These are phyloP conservation scores for Episyrphus balteatus DNA, from an alignment of 1,140 invertebrate genomes.

Conservation along the genomic window DNA sequence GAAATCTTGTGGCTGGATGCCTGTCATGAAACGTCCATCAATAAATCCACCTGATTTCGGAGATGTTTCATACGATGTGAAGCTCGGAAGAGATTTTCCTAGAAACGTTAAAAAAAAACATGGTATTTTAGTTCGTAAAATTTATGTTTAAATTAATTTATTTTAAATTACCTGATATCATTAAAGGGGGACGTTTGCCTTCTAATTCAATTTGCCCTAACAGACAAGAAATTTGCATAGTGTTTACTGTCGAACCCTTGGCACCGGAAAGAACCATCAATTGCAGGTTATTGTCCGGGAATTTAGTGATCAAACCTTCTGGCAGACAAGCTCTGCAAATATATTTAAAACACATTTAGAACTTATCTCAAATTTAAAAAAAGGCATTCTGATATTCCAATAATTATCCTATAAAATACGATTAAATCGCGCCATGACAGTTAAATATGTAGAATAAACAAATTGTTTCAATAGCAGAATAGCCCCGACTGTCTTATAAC, in stretches of 20 bases:
- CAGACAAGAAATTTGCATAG: slow-evolving; percentile 94
- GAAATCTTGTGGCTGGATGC: slow-evolving; percentile 94
- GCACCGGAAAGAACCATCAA: slow-evolving; percentile 97
- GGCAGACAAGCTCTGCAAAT: slow-evolving; percentile 57
- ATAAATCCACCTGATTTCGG: slow-evolving; percentile 95
- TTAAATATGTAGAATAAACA: too few relatives aligned
- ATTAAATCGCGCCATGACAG: too few relatives aligned
- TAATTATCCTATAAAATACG: too few relatives aligned
- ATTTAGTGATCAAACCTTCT: slow-evolving; percentile 68
- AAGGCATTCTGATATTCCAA: too few relatives aligned
- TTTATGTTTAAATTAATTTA: background rate
- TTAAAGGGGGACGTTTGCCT: slow-evolving; percentile 89
- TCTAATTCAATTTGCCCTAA: slow-evolving; percentile 98
- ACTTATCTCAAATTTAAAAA: background rate
- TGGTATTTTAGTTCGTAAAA: too few relatives aligned
- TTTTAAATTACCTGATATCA: slow-evolving; percentile 62
- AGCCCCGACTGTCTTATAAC: background rate
- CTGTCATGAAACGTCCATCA: slow-evolving; percentile 91
- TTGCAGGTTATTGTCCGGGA: slow-evolving; percentile 93
- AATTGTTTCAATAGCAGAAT: background rate
- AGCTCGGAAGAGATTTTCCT: slow-evolving; percentile 77
- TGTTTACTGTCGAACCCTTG: slow-evolving; percentile 93
- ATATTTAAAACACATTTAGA: background rate
- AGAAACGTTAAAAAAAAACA: background rate
- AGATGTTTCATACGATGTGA: slow-evolving; percentile 77